Evolutionary conservation across 2,888 invertebrate genomes (phyloP), one percentile per base, ranked within the genome.

Genomic region (Podabrus alpinus): DNA sequence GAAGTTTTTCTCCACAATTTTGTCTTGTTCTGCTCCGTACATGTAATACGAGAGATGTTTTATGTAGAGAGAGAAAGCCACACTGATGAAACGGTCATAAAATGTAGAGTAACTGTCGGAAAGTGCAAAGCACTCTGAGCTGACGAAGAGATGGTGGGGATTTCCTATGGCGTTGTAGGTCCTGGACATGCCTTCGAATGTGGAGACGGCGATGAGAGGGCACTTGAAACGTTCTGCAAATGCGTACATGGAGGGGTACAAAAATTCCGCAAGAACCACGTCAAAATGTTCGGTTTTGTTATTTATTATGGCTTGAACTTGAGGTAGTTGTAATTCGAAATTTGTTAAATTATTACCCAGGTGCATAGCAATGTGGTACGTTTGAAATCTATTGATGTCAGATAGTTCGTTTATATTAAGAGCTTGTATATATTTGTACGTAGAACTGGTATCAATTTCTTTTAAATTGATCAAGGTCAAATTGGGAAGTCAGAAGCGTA

Each of bases 321-420:
- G 77, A 0, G 82, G 80, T 21, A 81, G 80, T n/a, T 59, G 68
- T 15, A 81, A 19, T 61, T 78, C n/a, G 10, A 10, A 9, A 11
- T 59, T 17, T 9, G 15, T 15, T 13, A 17, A 16, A 90, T 79
- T 66, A 87, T 88, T 15, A 84, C 81, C 80, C 88, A 87, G 25
- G 90, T 80, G 9, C 87, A 85, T 64, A 85, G 86, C 80, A 85
- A 89, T 0, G 88, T 86, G 0, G 86, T 81, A 81, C 90, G 89
- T 77, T 90, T 89, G 78, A 89, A 89, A 70, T 86, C 85, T 3
- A 88, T 87, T 2, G 89, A 86, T 3, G 86, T 83, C n/a, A n/a
- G n/a, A n/a, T n/a, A 88, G 83, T 59, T 80, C 0, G 84, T 87
- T 60, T 89, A 80, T 68, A 89, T 89, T 78, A 3, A 9, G 0